Base-by-base conservation (phyloP, 2,113 vertebrate genomes). In the Grallaria varia region DNA sequence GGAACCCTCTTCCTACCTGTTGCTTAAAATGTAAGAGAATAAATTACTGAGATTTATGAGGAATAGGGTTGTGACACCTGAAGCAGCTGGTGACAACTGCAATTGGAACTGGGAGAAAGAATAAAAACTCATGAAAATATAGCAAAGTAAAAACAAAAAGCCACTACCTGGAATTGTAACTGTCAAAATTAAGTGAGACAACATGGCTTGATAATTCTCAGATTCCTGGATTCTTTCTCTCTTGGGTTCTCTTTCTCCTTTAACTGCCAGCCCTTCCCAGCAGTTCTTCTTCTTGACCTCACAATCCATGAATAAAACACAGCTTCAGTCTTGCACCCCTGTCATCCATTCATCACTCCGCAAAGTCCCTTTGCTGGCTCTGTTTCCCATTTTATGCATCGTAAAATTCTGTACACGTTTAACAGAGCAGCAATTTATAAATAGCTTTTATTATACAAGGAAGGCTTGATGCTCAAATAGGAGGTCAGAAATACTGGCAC, bases 341-440 rank as follows among this genome's bases (percentile, higher is more conserved):
- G 77, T 78, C 94, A 95, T 44, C 87, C 84, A 89, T 87, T 89
- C 91, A 92, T 94, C 93, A 94, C 81, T 81, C 90, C 49, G 37
- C 71, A 66, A 37, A 80, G 73, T 72, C 60, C 72, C 47, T 63
- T 84, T 30, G 56, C 85, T 92, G 83, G 85, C 72, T 81, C 83
- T 12, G 59, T 39, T 88, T 90, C 79, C 75, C 72, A 83, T 90
- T 90, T 91, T 78, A 93, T 83, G 85, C 73, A 60, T 81, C 12
- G 0, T 91, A 96, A 96, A 94, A 96, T 96, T 96, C 89, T 83
- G 79, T 24, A 76, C 89, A 88, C 35, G 72, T 96, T 83, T 87
- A 95, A 94, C 78, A 71, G 87, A 88, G 78, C 67, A 79, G 78
- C 89, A 87, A 91, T 88, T 96, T 95, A 96, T 95, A 96, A 96